Evolutionary conservation across 2,888 invertebrate genomes (phyloP).

Genomic region (Hypena proboscidalis): DNA sequence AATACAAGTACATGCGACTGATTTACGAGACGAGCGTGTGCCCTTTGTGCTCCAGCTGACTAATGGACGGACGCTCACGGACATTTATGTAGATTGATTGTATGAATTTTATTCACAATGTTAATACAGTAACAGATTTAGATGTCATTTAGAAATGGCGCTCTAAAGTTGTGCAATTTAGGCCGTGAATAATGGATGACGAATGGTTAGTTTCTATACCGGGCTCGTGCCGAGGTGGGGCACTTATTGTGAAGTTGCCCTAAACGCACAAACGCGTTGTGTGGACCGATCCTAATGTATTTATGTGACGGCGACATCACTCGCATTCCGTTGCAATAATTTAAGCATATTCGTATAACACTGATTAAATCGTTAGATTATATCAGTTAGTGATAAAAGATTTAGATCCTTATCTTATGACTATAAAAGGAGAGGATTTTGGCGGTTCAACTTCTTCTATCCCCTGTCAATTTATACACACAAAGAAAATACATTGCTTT

Average conservation of each 20-base stretch:
- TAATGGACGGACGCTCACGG: constrained; percentile 85
- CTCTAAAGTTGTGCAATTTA: constrained; percentile 85
- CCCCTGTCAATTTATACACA: too few species aligned
- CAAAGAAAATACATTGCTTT: too few species aligned
- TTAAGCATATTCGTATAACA: constrained; percentile 17
- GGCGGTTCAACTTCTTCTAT: too few species aligned
- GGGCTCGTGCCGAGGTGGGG: constrained; percentile 77
- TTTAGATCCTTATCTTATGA: too few species aligned
- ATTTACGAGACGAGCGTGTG: constrained; percentile 85
- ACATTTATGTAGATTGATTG: constrained; percentile 86
- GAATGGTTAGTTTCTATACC: constrained; percentile 78
- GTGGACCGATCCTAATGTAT: constrained; percentile 38
- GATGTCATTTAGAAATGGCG: constrained; percentile 86
- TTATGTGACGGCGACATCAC: constrained; percentile 27
- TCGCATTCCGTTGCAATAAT: constrained; percentile 24
- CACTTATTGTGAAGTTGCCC: constrained; percentile 61
- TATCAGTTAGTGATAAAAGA: too few species aligned
- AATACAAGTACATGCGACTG: constrained; percentile 80
- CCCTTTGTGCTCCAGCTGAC: constrained; percentile 83
- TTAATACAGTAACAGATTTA: constrained; percentile 86
- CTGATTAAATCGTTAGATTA: too few species aligned
- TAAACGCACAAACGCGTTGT: constrained; percentile 52
- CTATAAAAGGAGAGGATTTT: too few species aligned
- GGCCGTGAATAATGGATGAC: constrained; percentile 85
- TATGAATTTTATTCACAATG: constrained; percentile 86